Evolutionary conservation across 1,140 invertebrate species (phyloP).

Genomic region (Adelges cooleyi): DNA sequence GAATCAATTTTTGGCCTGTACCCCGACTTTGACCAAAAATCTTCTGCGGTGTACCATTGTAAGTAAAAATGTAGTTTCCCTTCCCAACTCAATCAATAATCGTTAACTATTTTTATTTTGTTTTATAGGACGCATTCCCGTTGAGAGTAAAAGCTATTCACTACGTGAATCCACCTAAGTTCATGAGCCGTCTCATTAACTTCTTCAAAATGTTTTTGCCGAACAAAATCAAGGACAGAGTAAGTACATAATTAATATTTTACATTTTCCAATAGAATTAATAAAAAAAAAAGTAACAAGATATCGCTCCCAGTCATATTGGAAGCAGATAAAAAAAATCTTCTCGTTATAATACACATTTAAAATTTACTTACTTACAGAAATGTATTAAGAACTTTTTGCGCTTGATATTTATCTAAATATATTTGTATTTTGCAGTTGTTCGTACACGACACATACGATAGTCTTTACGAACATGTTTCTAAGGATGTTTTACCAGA

Average conservation of each 20-base stretch:
- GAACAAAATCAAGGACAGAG: constrained; percentile 8
- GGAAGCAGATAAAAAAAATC: no score
- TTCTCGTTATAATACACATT: no score
- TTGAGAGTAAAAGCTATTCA: background rate
- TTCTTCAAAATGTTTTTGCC: constrained; percentile 7
- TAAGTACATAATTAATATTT: background rate
- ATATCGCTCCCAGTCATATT: no score
- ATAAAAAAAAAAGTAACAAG: background rate
- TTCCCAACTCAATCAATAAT: no score
- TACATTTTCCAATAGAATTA: background rate
- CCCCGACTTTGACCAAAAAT: background rate
- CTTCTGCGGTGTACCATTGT: background rate
- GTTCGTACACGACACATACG: background rate
- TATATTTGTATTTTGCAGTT: background rate
- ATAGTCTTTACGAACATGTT: background rate
- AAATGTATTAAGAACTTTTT: background rate
- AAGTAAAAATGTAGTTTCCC: no score
- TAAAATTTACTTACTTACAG: no score
- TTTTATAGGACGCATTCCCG: background rate
- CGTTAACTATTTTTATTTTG: background rate
- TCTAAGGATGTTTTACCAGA: constrained; percentile 8
- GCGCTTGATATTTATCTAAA: background rate
- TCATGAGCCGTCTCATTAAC: background rate
- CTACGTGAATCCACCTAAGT: background rate
- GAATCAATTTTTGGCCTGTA: background rate